Base-by-base conservation (phyloP, 2,113 vertebrate species). In the Barnardius zonarius region DNA sequence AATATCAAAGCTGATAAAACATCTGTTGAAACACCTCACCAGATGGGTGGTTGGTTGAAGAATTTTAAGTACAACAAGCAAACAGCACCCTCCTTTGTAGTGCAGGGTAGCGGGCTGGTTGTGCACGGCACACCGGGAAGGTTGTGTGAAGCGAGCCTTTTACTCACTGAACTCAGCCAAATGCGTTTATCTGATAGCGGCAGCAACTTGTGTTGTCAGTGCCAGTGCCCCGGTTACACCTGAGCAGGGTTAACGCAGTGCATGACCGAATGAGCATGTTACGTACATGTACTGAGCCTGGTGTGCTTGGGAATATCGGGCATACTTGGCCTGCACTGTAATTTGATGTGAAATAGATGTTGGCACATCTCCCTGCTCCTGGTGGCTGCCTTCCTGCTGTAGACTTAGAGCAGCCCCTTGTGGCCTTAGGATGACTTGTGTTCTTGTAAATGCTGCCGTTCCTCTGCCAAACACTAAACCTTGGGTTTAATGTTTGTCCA, bases 351-450 rank as follows among this genome's bases (percentile, higher is more conserved):
- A 10, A 43, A 3, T 11, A 19, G 46, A 11, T 43, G 84, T 30
- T 23, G 72, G 66, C 66, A 10, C 22, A 27, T 37, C 51, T 69
- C 69, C 55, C 70, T 8, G 67, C 79, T 72, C 7, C 84, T 16
- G 49, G 3, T 1, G 43, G 33, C 44, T 46, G 83, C 72, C 39
- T 63, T 10, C 48, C 84, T 95, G 51, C 76, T 28, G 6, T 2
- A 46, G 94, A 9, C 93, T 67, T 90, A 91, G 18, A 97, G 95
- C 96, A 97, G 92, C 97, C 96, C 73, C 97, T 97, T 92, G 96
- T 96, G 97, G 97, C 82, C 73, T 88, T 52, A 6, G 39, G 23
- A 11, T 14, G 54, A 52, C 73, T 81, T 19, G 72, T 75, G 77
- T 43, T 20, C 23, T 55, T 18, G 19, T 7, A 5, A 17, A 6